Evolutionary conservation across 2,888 invertebrate genomes (phyloP).

Genomic region (Thecocarcelia acutangulata): DNA sequence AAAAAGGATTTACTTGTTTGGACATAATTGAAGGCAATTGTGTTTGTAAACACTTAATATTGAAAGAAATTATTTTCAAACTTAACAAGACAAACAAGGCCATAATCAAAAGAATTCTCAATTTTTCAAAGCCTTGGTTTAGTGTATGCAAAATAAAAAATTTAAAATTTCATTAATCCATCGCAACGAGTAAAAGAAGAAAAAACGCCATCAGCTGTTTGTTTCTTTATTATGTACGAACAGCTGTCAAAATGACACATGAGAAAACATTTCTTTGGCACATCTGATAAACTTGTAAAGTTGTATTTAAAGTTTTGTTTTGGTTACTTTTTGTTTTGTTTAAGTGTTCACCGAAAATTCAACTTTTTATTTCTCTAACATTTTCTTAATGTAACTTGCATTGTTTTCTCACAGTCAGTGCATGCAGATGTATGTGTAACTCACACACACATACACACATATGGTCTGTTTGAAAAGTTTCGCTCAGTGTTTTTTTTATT

Average conservation of each 20-base stretch:
- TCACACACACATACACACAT: constrained; percentile 65
- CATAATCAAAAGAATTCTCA: not conserved
- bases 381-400: constrained; percentile 21
- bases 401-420: constrained; percentile 43
- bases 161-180: too few relatives aligned
- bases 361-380: constrained; percentile 39
- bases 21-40: constrained; percentile 63
- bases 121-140: too few relatives aligned
- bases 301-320: constrained; percentile 50
- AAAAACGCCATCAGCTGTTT: constrained; percentile 68
- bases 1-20: constrained; percentile 64
- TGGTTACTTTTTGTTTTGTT: constrained; percentile 33
- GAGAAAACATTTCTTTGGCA: constrained; percentile 61
- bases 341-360: constrained; percentile 37
- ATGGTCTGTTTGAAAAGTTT: constrained; percentile 67
- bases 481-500: constrained; percentile 25
- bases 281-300: constrained; percentile 63
- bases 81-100: not conserved
- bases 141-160: too few relatives aligned
- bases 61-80: not conserved
- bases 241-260: constrained; percentile 69
- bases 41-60: constrained; percentile 1
- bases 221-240: constrained; percentile 50
- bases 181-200: not conserved
- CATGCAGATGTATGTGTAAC: too few relatives aligned